Conservation (phyloP, 2,888 invertebrate species). For the Aphodius granarius region DNA sequence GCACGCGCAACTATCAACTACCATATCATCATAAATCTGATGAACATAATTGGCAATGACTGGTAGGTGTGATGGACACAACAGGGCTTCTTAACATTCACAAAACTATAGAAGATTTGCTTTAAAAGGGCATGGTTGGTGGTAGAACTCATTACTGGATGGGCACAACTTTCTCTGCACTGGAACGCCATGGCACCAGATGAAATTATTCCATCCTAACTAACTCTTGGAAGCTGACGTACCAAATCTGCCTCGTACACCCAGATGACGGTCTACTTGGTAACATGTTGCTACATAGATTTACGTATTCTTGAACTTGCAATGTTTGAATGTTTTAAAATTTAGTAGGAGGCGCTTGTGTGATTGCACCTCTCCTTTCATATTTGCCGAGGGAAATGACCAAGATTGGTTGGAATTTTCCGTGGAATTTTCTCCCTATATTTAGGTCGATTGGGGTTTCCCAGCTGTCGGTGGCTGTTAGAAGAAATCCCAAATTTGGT, state of each 20-base stretch:
- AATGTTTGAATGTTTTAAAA: background rate
- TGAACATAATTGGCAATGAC: slow-evolving; percentile 62
- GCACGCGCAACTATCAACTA: slow-evolving; percentile 67
- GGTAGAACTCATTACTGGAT: slow-evolving; percentile 53
- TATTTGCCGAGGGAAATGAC: slow-evolving; percentile 30
- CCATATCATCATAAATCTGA: slow-evolving; percentile 66
- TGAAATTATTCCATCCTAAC: slow-evolving; percentile 65
- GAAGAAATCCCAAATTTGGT: slow-evolving; percentile 60
- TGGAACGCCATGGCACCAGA: slow-evolving; percentile 63
- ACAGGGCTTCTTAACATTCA: slow-evolving; percentile 56
- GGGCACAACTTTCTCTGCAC: slow-evolving; percentile 62
- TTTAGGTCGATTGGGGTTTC: slow-evolving; percentile 39
- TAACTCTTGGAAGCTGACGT: slow-evolving; percentile 63
- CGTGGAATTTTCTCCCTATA: slow-evolving; percentile 28
- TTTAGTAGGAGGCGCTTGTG: too few species aligned
- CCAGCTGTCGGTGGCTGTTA: slow-evolving; percentile 55
- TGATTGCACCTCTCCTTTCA: slow-evolving; percentile 16
- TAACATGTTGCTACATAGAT: slow-evolving; percentile 10
- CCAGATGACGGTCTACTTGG: slow-evolving; percentile 18
- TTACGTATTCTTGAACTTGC: slow-evolving; percentile 20
- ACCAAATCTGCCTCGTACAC: slow-evolving; percentile 50
- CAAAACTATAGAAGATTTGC: slow-evolving; percentile 52
- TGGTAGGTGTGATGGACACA: slow-evolving; percentile 65
- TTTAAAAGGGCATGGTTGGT: slow-evolving; percentile 68
- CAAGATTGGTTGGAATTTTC: slow-evolving; percentile 34